Evolutionary conservation across 2,113 vertebrate species (phyloP).

Genomic region (Phalacrocorax aristotelis): DNA sequence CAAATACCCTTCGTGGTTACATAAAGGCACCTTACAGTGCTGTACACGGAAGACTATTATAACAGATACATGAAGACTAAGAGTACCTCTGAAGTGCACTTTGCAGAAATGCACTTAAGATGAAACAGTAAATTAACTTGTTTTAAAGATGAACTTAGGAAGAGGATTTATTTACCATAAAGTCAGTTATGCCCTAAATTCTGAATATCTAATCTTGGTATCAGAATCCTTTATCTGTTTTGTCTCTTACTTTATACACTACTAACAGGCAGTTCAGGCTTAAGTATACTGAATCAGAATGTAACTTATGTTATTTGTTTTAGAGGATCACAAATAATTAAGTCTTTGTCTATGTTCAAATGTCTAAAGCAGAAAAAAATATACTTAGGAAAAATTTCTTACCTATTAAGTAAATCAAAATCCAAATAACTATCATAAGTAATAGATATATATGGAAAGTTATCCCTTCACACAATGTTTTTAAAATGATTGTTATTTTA

Average conservation of each 20-base stretch:
- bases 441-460: neutral
- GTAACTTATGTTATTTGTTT: neutral
- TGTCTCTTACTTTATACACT: neutral
- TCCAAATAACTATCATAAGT: neutral
- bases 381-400: neutral
- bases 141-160: neutral
- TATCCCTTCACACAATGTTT: neutral
- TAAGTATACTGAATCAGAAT: neutral
- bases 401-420: neutral
- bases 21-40: neutral
- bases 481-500: neutral
- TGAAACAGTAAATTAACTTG: neutral
- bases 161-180: neutral
- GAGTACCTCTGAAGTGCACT: neutral
- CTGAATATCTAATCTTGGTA: neutral
- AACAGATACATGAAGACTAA: neutral
- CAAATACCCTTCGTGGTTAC: neutral
- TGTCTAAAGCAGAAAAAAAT: neutral
- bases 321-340: neutral
- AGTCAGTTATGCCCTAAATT: neutral
- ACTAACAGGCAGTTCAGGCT: neutral
- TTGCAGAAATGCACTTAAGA: neutral
- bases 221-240: neutral
- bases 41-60: neutral
- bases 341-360: neutral